Conservation (phyloP, 37 sponge, comb jelly and placozoan species). For the Hexactinellida sp. region DNA sequence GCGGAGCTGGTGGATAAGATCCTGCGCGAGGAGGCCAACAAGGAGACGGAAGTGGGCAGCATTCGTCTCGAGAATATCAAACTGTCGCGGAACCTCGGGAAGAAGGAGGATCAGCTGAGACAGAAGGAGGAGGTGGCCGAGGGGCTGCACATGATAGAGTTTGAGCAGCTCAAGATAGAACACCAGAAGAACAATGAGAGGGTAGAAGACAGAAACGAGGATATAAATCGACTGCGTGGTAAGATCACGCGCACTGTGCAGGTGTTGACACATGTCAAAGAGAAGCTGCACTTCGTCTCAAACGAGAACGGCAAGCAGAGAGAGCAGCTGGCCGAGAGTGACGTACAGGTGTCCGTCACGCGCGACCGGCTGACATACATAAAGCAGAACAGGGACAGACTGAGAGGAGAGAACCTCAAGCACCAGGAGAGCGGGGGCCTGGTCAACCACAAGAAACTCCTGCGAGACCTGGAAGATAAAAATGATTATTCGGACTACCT, state of each 20-base stretch:
- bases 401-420: slow-evolving; percentile 62
- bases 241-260: slow-evolving; percentile 90
- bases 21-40: slow-evolving; percentile 41
- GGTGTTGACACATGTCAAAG: slow-evolving; percentile 94
- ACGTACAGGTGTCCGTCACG: slow-evolving; percentile 45
- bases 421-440: slow-evolving; percentile 76
- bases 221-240: slow-evolving; percentile 67
- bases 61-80: slow-evolving; percentile 83
- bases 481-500: slow-evolving; percentile 32
- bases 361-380: slow-evolving; percentile 67
- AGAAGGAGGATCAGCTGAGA: slow-evolving; percentile 60
- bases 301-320: slow-evolving; percentile 49
- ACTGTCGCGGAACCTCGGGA: slow-evolving; percentile 58
- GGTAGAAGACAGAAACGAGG: slow-evolving; percentile 96
- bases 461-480: slow-evolving; percentile 82
- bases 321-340: slow-evolving; percentile 29
- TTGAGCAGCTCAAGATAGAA: slow-evolving; percentile 97
- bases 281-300: slow-evolving; percentile 89
- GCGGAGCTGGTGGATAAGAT: slow-evolving; percentile 49
- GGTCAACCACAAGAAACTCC: slow-evolving; percentile 63
- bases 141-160: slow-evolving; percentile 94
- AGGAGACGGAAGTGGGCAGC: slow-evolving; percentile 59
- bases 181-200: slow-evolving; percentile 92
- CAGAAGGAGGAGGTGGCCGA: slow-evolving; percentile 92
- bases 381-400: slow-evolving; percentile 77